A percentile compares a stretch with the other conserved stretches of the same genome.
Evolutionary conservation across 2,113 vertebrate genomes (phyloP).

Genomic region (Chroicocephalus ridibundus): DNA sequence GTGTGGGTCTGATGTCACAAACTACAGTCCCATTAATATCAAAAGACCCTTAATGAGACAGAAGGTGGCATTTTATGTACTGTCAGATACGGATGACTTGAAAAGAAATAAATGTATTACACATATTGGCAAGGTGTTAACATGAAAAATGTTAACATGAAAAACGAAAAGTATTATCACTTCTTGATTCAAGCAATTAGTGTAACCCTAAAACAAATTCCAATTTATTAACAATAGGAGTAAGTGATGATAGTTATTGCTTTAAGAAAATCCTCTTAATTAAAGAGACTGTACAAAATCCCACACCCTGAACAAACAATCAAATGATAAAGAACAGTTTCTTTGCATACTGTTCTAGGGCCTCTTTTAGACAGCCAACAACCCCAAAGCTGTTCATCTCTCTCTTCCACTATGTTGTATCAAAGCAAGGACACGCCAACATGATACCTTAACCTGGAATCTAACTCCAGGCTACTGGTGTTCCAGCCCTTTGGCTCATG

Average conservation of each 20-base stretch:
- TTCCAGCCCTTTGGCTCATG: neutral
- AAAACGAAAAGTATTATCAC: neutral
- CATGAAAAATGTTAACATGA: neutral
- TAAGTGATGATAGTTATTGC: neutral
- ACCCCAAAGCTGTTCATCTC: neutral
- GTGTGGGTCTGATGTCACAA: neutral
- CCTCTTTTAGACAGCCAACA: neutral
- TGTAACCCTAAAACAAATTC: neutral
- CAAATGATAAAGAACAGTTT: neutral
- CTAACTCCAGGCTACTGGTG: neutral
- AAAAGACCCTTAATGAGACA: neutral
- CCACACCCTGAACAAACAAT: neutral
- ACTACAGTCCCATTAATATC: neutral
- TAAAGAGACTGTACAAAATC: neutral
- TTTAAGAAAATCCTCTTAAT: neutral
- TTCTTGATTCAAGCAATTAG: neutral
- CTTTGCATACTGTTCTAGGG: neutral
- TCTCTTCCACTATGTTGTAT: rapidly evolving
- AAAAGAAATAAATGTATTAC: neutral
- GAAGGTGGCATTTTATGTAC: neutral
- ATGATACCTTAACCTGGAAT: neutral
- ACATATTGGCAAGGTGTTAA: neutral
- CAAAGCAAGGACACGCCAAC: neutral
- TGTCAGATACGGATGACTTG: neutral
- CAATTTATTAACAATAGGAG: neutral